These are phyloP conservation scores for Zaprionus kolodkinae DNA, from an alignment of 1,140 invertebrate species.

Conservation along the genomic window DNA sequence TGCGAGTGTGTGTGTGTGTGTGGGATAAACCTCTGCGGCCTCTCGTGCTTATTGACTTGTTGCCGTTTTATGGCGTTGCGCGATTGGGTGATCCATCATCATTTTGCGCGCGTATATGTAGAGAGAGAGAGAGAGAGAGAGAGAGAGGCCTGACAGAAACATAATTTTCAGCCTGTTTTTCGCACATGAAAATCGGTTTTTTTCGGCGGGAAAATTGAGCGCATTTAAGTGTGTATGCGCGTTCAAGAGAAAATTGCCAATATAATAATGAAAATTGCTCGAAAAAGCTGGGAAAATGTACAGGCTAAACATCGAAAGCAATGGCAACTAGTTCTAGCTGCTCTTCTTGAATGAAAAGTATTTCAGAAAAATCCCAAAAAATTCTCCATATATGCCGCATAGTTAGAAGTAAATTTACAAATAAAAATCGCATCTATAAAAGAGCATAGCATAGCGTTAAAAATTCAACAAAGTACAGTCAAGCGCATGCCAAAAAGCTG, in stretches of 20 bases:
- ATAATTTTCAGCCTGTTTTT: constrained; percentile 70
- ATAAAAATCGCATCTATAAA: too few species aligned
- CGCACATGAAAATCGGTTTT: constrained; percentile 61
- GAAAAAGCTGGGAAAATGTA: not conserved
- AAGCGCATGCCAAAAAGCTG: not conserved
- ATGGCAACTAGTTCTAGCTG: too few species aligned
- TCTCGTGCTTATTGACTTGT: constrained; percentile 77
- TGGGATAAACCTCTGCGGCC: constrained; percentile 48
- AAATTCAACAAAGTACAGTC: not conserved
- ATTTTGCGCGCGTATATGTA: constrained; percentile 32
- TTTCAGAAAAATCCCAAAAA: too few species aligned
- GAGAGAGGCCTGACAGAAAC: constrained; percentile 36
- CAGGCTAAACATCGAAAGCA: too few species aligned
- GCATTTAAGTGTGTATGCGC: constrained; percentile 23
- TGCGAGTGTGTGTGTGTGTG: constrained; percentile 24
- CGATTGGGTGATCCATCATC: constrained; percentile 80
- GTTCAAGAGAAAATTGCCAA: not conserved
- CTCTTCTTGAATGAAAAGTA: too few species aligned
- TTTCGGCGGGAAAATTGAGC: constrained; percentile 50
- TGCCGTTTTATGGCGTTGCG: constrained; percentile 74
- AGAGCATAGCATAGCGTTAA: too few species aligned
- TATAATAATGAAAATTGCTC: not conserved
- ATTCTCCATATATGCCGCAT: too few species aligned
- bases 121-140: not conserved
- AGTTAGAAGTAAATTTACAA: too few species aligned